Evolutionary conservation across 2,113 vertebrate species (phyloP).

Genomic region (Hyperoodon ampullatus): DNA sequence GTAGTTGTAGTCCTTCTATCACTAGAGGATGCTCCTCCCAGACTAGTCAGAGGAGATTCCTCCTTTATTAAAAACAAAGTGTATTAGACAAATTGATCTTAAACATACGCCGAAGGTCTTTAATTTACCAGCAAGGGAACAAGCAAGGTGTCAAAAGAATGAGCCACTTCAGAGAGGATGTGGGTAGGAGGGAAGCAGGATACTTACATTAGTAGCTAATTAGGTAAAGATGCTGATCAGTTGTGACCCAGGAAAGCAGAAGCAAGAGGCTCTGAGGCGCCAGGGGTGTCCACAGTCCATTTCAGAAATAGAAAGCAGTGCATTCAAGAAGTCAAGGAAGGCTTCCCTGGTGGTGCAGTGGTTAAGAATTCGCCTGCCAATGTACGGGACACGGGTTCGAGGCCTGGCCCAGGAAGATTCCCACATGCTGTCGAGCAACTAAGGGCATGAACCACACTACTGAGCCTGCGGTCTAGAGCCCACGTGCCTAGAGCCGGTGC

Average conservation of each 20-base stretch:
- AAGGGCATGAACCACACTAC: too few species aligned
- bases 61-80: background rate
- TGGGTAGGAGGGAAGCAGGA: background rate
- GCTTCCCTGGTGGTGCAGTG: too few species aligned
- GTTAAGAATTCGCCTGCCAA: too few species aligned
- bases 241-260: background rate
- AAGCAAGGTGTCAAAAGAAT: background rate
- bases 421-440: too few species aligned
- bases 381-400: too few species aligned
- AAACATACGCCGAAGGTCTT: background rate
- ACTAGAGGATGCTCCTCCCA: background rate
- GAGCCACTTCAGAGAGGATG: background rate
- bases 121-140: background rate
- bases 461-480: too few species aligned
- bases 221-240: background rate
- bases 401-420: too few species aligned
- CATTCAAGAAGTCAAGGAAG: background rate
- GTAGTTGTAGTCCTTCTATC: background rate
- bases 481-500: too few species aligned
- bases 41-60: background rate
- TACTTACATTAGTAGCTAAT: background rate
- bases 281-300: background rate
- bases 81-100: background rate
- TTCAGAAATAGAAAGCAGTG: conserved; percentile 17
- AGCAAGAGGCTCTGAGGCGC: background rate